A percentile compares a stretch with the other conserved stretches of the same genome.
phyloP scores from a whole-genome alignment of 1,140 invertebrate genomes.

The Zophobas atratus region DNA sequence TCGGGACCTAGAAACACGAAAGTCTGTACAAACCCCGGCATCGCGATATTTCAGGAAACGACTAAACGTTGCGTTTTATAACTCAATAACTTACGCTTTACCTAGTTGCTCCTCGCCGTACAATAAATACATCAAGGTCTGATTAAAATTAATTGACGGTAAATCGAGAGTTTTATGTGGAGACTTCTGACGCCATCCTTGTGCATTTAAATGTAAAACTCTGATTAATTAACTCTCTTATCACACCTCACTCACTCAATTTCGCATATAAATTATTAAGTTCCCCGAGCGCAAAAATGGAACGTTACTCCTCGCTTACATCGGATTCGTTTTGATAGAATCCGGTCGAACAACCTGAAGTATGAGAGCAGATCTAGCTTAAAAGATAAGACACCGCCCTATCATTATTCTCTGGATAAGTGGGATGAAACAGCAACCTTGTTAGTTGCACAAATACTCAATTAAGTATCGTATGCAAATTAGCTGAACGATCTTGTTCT shows the following conservation, averaged over 20 bases:
- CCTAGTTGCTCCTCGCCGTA: background rate
- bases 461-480: constrained; percentile 30
- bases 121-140: constrained; percentile 28
- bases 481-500: background rate
- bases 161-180: constrained; percentile 27
- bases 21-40: too few species aligned
- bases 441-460: constrained; percentile 41
- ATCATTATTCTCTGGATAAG: constrained; percentile 34
- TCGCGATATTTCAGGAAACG: too few species aligned
- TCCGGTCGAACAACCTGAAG: constrained; percentile 27
- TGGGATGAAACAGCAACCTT: constrained; percentile 35
- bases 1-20: too few species aligned
- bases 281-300: background rate
- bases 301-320: background rate
- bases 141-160: constrained; percentile 26
- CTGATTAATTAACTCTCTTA: constrained; percentile 29
- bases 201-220: constrained; percentile 1
- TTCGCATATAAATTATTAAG: constrained; percentile 10
- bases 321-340: constrained; percentile 12
- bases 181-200: constrained; percentile 27
- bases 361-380: constrained; percentile 2
- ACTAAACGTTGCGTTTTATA: too few species aligned
- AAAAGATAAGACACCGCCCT: constrained; percentile 35
- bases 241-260: background rate
- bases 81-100: background rate